Conservation (phyloP, 2,797 vertebrate genomes). For the Aselliscus stoliczkanus region DNA sequence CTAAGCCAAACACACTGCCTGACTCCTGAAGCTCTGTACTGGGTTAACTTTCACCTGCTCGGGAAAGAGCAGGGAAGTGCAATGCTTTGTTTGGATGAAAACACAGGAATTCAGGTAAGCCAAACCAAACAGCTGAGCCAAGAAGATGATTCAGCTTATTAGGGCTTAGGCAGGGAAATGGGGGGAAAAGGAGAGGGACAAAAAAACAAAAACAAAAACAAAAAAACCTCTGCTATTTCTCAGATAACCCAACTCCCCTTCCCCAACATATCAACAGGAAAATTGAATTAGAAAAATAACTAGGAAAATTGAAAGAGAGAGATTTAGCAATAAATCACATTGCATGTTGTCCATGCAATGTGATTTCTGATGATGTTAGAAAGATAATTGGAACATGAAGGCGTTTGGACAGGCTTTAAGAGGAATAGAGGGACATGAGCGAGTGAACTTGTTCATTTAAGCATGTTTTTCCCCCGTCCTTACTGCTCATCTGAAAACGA, state of each 20-base stretch:
- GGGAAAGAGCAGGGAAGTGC: constrained; percentile 17
- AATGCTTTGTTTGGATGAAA: constrained; percentile 59
- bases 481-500: constrained; percentile 78
- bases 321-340: constrained; percentile 12
- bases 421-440: constrained; percentile 30
- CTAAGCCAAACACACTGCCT: neutral
- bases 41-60: constrained; percentile 52
- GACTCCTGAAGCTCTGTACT: neutral
- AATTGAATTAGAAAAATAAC: neutral
- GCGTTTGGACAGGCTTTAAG: constrained; percentile 51
- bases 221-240: neutral
- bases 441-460: constrained; percentile 59
- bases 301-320: neutral
- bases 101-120: constrained; percentile 50
- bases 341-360: neutral
- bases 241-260: neutral
- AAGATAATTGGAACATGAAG: neutral
- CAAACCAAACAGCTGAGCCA: constrained; percentile 49
- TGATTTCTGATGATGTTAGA: constrained; percentile 68
- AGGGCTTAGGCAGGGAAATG: neutral
- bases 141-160: constrained; percentile 48
- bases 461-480: constrained; percentile 29
- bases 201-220: neutral
- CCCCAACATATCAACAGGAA: neutral
- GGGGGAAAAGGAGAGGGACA: neutral